Percentiles rank a stretch among this genome's conserved stretches.
These are phyloP conservation scores for Zaprionus capensis DNA, from an alignment of 1,140 invertebrate genomes.

Conservation along the genomic window DNA sequence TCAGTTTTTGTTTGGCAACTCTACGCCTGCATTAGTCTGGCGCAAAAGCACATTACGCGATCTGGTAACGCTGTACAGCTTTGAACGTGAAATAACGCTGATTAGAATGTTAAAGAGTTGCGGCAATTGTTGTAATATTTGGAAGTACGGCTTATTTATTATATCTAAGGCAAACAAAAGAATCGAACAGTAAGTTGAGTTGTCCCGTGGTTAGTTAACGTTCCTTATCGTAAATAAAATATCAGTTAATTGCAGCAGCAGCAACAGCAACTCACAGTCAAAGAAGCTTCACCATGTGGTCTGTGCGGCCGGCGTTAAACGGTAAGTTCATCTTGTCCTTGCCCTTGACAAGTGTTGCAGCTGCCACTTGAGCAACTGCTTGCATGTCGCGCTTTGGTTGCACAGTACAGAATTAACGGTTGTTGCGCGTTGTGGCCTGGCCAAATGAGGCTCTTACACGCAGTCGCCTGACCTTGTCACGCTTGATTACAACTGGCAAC, in stretches of 20 bases:
- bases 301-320: neutral
- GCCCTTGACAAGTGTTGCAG: conserved; percentile 24
- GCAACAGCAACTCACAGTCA: neutral
- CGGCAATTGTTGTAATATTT: neutral
- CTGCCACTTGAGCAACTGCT: conserved; percentile 23
- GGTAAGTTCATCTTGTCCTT: conserved; percentile 33
- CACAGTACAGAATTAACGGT: conserved; percentile 29
- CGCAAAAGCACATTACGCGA: neutral
- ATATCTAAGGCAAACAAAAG: too few species aligned
- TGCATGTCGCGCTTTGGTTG: conserved; percentile 5
- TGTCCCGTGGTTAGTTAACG: neutral
- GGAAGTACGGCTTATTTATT: neutral
- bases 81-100: neutral
- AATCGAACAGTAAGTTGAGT: conserved; percentile 4
- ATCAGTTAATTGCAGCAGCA: conserved; percentile 16
- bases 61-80: conserved; percentile 1
- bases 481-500: conserved; percentile 58
- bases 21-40: neutral
- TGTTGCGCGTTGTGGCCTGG: conserved; percentile 9
- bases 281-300: conserved; percentile 4
- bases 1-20: neutral
- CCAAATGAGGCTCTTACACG: conserved; percentile 46
- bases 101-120: conserved; percentile 6
- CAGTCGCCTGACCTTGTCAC: conserved; percentile 64
- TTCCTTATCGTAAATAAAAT: neutral